Evolutionary conservation across 2,113 vertebrate genomes (phyloP), one percentile per base, ranked within the genome.

Genomic region (Pelusios castaneus): DNA sequence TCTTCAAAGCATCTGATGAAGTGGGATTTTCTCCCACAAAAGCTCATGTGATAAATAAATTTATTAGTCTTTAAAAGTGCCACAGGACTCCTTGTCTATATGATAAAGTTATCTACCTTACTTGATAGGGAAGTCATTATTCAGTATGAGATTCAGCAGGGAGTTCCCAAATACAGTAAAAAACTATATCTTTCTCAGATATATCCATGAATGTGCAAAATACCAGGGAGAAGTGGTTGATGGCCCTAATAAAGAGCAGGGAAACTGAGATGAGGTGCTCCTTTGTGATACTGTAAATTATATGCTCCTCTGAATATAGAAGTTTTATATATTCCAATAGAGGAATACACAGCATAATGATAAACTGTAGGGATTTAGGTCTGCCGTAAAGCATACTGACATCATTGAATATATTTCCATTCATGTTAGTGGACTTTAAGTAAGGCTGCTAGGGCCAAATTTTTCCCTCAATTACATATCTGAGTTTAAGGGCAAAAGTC

Each of bases 261-360:
- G 17, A 82, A 79, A 63, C 3, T 14, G 49, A 31, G 70, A 91
- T 67, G 80, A 41, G 82, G 67, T 87, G 13, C 80, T 84, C 73
- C 83, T 12, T 76, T 51, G 11, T 58, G 76, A 91, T 31, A 84
- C 52, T 29, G 6, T 91, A 82, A 93, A 67, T 89, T 77, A 75
- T 5, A 80, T 86, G 76, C 47, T 89, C 3, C 47, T 16, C 12
- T 89, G 52, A 82, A 84, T 91, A 79, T 86, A 76, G 87, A 95
- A 90, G 83, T 38, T 83, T 91, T 63, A 63, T 89, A 0, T 89
- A 0, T 8, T 78, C 31, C 24, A 51, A 21, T 16, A 7, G 58
- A 85, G 41, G 82, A 55, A 89, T 82, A 77, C 84, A 82, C 82
- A 87, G 77, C 82, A 91, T 86, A 60, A 79, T 87, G 84, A 77